Evolutionary conservation across 2,113 vertebrate genomes (phyloP).

Genomic region (Ciconia boyciana): DNA sequence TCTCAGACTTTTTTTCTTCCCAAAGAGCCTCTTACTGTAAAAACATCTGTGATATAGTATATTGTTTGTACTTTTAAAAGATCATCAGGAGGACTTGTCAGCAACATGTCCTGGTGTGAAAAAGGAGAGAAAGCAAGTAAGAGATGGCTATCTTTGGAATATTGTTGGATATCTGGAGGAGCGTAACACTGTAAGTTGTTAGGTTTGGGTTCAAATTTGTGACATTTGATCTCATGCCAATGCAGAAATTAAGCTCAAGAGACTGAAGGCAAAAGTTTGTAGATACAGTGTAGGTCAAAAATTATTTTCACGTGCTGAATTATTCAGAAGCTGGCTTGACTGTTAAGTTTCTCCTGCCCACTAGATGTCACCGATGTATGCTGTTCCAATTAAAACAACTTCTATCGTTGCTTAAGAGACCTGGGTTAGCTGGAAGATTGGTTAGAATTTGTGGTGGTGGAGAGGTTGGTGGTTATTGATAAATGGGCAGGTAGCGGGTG

Average conservation of each 20-base stretch:
- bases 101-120: neutral
- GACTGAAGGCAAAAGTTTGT: accelerated
- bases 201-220: neutral
- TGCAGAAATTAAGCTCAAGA: neutral
- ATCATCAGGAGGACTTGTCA: neutral
- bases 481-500: accelerated
- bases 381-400: neutral
- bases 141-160: neutral
- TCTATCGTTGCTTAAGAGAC: accelerated
- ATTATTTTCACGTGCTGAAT: accelerated
- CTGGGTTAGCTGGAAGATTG: accelerated
- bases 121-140: neutral
- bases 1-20: neutral
- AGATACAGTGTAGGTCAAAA: accelerated
- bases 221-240: neutral
- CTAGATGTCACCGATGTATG: conserved; percentile 2
- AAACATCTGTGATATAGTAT: neutral
- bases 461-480: too few species aligned
- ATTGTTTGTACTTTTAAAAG: neutral
- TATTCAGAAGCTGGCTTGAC: neutral
- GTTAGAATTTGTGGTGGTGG: neutral
- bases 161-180: neutral
- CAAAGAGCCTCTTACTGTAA: neutral
- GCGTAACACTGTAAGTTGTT: neutral
- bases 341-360: neutral